Evolutionary conservation across 2,113 vertebrate species (phyloP).

Genomic region (Carassius carassius): DNA sequence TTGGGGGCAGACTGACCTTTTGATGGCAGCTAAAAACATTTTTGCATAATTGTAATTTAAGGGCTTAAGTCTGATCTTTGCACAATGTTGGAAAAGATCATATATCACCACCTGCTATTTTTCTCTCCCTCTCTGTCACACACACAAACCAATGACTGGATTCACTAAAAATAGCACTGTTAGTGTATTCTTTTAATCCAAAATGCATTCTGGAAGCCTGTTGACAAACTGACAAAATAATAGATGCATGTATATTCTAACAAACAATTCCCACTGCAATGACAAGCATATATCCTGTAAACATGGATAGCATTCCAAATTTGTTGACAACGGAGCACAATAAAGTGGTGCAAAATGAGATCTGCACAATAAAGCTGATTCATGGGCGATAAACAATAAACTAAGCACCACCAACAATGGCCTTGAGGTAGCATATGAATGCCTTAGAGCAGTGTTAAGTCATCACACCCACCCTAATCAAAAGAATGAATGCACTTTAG

Average conservation of each 20-base stretch:
- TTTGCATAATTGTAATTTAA: constrained; percentile 26
- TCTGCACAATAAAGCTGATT: constrained; percentile 12
- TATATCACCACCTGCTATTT: not conserved
- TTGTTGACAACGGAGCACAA: not conserved
- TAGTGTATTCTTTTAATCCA: not conserved
- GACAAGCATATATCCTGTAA: not conserved
- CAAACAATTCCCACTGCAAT: not conserved
- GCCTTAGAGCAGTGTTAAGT: not conserved
- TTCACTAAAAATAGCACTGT: constrained; percentile 11
- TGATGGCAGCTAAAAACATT: not conserved
- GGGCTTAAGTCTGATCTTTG: constrained; percentile 2
- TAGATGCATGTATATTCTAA: constrained; percentile 6
- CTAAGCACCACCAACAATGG: not conserved
- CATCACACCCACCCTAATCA: not conserved
- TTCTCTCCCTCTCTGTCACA: not conserved
- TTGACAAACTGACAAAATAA: not conserved
- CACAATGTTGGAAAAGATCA: not conserved
- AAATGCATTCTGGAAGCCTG: not conserved
- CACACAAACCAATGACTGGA: not conserved
- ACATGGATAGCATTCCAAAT: not conserved
- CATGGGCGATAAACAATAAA: not conserved
- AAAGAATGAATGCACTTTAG: not conserved
- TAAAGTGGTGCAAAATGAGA: not conserved
- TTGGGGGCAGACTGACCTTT: constrained; percentile 18
- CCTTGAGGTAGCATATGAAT: not conserved